phyloP scores from a whole-genome alignment of 2,888 invertebrate genomes.

The Tetragonisca angustula region DNA sequence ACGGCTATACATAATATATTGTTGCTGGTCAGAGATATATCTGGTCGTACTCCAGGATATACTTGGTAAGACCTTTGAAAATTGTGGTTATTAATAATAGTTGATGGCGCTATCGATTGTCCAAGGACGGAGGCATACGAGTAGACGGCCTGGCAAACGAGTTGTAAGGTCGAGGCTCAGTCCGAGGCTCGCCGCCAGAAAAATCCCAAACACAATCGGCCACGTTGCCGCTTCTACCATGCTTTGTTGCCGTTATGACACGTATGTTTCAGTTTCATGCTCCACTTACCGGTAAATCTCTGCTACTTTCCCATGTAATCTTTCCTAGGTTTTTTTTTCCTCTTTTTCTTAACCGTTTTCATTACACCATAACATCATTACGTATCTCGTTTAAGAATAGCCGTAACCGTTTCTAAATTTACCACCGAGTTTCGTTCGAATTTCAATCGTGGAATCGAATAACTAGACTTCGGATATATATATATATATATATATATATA shows the following conservation, averaged over 20 bases:
- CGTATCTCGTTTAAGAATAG: constrained; percentile 23
- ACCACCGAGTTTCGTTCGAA: constrained; percentile 1
- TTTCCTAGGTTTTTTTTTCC: constrained; percentile 15
- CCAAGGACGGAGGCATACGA: constrained; percentile 65
- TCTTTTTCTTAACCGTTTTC: constrained; percentile 5
- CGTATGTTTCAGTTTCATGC: constrained; percentile 77
- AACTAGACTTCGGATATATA: not conserved
- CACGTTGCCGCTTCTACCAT: constrained; percentile 74
- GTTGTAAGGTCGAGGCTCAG: constrained; percentile 68
- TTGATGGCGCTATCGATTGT: constrained; percentile 67
- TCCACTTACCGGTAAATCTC: constrained; percentile 76
- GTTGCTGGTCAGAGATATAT: not conserved
- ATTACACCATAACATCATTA: constrained; percentile 8
- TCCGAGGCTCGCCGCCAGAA: constrained; percentile 72
- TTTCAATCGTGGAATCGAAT: constrained; percentile 14
- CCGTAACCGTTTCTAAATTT: constrained; percentile 14
- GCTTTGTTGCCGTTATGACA: constrained; percentile 71
- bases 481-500: not conserved
- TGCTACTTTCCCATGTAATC: constrained; percentile 64
- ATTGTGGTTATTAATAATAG: constrained; percentile 60
- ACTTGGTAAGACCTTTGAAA: constrained; percentile 46
- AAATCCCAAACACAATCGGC: constrained; percentile 81
- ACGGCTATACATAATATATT: not conserved
- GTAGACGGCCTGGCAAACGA: constrained; percentile 62
- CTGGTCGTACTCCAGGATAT: constrained; percentile 14